phyloP scores from a whole-genome alignment of 2,113 vertebrate species.

The Peromyscus polionotus region DNA sequence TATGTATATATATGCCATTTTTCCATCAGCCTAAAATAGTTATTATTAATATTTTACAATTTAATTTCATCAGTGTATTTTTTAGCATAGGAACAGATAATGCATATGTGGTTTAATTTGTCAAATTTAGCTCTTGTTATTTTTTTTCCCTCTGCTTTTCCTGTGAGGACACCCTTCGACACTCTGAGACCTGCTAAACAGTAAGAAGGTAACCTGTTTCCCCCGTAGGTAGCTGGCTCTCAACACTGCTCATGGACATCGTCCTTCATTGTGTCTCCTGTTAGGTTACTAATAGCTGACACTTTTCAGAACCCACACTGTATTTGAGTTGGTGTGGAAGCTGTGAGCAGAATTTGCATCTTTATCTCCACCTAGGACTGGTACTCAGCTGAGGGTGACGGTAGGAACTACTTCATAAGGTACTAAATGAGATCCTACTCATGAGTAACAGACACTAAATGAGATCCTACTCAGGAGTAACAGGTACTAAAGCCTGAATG shows the following conservation, averaged over 20 bases:
- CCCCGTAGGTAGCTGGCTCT: neutral
- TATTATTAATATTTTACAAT: neutral
- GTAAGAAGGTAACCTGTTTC: neutral
- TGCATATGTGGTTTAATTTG: neutral
- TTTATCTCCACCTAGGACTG: neutral
- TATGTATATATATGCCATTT: neutral
- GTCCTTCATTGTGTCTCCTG: neutral
- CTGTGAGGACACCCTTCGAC: neutral
- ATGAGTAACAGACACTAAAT: too few species aligned
- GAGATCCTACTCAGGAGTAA: too few species aligned
- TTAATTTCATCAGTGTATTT: neutral
- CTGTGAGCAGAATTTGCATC: neutral
- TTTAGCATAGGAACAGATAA: constrained; percentile 9
- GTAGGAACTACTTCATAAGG: neutral
- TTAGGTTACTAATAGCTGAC: constrained; percentile 4
- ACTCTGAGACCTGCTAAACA: neutral
- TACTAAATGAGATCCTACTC: neutral
- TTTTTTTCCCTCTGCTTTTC: neutral
- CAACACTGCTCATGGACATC: neutral
- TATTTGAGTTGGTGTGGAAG: neutral
- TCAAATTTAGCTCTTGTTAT: neutral
- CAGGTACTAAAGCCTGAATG: neutral
- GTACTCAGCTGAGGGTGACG: neutral
- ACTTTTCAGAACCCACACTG: neutral
- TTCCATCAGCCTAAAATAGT: neutral